Evolutionary conservation across 2,113 vertebrate genomes (phyloP), one percentile per base, ranked within the genome.

Genomic region (Melanerpes formicivorus): DNA sequence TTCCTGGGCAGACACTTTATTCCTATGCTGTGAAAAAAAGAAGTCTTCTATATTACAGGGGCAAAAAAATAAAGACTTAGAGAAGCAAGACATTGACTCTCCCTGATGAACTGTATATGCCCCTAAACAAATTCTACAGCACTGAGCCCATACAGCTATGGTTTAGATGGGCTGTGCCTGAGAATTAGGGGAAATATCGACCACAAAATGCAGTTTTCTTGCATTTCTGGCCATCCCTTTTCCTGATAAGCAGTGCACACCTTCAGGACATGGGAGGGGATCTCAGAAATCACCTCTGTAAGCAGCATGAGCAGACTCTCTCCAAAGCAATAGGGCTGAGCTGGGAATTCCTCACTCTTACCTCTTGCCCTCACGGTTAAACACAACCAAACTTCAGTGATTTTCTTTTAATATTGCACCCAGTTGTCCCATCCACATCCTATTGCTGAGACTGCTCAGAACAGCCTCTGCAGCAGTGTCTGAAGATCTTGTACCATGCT

Each of bases 401-500:
- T 87, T 85, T 71, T 16, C 32, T 30, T 59, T 6, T 2, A 13
- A 4, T 18, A 44, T 10, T n/a, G 34, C 40, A 55, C 60, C 58
- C 76, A 27, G 6, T 0, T 17, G 37, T 30, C 34, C 87, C 71
- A 63, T 15, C 59, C 83, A 7, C 64, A 3, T 10, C 2, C 21
- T 17, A 52, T 16, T 64, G 76, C 59, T 0, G 1, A 60, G 59
- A 2, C 13, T 21, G 11, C 2, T 65, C 30, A 3, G 56, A 69
- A 4, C 29, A 46, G 32, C 8, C 62, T 46, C 10, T 0, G 63
- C 55, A 40, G 40, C 4, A 50, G 40, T 19, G 3, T 7, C 60
- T 4, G 2, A 9, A 54, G 40, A 3, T 16, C 18, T 2, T 1
- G 18, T 1, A 11, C 6, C 11, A 1, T 1, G 12, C 19, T 34